Conservation (phyloP, 2,797 vertebrate genomes). For the Smutsia gigantea region DNA sequence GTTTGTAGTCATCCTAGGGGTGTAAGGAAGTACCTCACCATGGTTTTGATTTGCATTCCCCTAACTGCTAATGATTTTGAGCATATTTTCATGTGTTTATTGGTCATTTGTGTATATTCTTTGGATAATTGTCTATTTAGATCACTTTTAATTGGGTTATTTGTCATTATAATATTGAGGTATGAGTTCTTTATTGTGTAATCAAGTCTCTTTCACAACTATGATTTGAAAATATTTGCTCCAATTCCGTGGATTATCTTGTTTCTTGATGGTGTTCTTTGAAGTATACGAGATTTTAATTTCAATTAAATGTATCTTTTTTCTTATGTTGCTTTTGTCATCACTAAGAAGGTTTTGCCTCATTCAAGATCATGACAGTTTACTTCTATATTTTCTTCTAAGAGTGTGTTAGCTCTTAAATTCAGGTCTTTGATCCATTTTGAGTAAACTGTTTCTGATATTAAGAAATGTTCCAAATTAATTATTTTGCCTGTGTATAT, state of each 20-base stretch:
- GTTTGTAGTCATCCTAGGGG: neutral
- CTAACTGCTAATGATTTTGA: neutral
- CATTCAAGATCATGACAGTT: neutral
- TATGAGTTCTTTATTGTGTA: neutral
- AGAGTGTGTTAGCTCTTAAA: neutral
- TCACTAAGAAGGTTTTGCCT: neutral
- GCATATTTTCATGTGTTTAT: too few species aligned
- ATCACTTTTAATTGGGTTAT: neutral
- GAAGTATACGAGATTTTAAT: neutral
- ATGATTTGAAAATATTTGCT: neutral
- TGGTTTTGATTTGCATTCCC: neutral
- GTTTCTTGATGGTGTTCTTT: neutral
- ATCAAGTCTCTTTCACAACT: neutral
- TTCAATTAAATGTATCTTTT: neutral
- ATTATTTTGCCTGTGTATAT: neutral
- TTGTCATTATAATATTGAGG: neutral
- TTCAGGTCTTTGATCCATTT: neutral
- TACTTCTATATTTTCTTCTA: neutral
- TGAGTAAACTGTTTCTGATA: neutral
- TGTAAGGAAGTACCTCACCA: neutral
- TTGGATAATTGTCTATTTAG: neutral
- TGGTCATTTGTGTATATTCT: neutral
- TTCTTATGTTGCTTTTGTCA: neutral
- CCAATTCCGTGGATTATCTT: neutral
- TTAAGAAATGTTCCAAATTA: neutral